A percentile compares a stretch with the other conserved stretches of the same genome.
These are phyloP conservation scores for Ischnus inquisitorius DNA, from an alignment of 2,888 invertebrate species.

Conservation along the genomic window DNA sequence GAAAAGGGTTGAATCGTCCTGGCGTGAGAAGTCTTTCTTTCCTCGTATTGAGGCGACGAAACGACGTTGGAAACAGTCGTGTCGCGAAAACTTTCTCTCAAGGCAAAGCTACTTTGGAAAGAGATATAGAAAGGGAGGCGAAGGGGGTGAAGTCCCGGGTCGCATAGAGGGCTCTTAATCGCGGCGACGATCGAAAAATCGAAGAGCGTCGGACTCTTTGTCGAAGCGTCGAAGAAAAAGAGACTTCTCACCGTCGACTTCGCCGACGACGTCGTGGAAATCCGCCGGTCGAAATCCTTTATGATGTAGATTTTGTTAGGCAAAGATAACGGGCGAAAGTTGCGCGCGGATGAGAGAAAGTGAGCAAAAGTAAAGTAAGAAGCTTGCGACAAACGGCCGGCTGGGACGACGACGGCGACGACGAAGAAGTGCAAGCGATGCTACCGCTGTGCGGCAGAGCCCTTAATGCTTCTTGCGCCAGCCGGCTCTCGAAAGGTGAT, in stretches of 20 bases:
- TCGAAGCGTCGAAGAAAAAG: constrained; percentile 20
- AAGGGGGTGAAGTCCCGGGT: constrained; percentile 25
- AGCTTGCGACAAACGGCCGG: constrained; percentile 30
- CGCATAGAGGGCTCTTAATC: constrained; percentile 52
- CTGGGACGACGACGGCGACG: background rate
- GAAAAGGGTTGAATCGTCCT: background rate
- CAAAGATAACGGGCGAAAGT: background rate
- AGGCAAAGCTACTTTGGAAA: constrained; percentile 23
- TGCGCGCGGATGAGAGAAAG: constrained; percentile 9
- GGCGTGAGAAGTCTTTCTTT: constrained; percentile 13
- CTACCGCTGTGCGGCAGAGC: constrained; percentile 20
- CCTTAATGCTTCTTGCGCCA: constrained; percentile 42
- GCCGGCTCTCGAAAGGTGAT: constrained; percentile 57
- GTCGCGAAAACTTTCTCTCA: constrained; percentile 50
- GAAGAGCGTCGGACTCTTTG: constrained; percentile 30
- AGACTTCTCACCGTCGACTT: background rate
- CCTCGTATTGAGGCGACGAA: constrained; percentile 33
- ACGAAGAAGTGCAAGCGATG: constrained; percentile 39
- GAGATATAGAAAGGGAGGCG: background rate
- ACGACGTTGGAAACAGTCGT: constrained; percentile 58
- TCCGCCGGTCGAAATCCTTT: constrained; percentile 40
- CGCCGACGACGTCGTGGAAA: background rate
- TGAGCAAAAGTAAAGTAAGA: constrained; percentile 29
- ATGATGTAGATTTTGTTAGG: constrained; percentile 56
- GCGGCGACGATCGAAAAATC: constrained; percentile 47